Base-by-base conservation (phyloP, 2,113 vertebrate genomes). In the Helogale parvula region DNA sequence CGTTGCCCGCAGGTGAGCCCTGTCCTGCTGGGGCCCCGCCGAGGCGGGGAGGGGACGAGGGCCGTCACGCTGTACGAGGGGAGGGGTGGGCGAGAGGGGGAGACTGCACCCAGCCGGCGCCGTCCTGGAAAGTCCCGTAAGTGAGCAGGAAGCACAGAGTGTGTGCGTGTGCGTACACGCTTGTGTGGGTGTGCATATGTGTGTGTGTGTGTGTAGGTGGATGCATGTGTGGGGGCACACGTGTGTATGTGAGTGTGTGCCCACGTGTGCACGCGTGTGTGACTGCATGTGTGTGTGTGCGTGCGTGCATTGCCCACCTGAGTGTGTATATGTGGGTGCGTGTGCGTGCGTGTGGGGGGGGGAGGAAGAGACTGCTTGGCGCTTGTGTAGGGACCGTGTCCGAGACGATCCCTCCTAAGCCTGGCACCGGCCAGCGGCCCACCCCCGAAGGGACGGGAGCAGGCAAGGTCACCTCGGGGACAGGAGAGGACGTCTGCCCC, bases 1-100 rank as follows among this genome's bases (percentile, higher is more conserved):
- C 99, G 0, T 99, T 99, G 98, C 99, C 99, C n/a, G 99, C 99
- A 99, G 99, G 99, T 99, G 98, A 98, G 99, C 66, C 21, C 13
- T 0, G 1, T 5, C 74, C 68, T 45, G 19, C 0, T 0, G 0
- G 79, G 16, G 6, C 16, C 14, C 54, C 2, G 3, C 0, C 1
- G 5, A 35, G 63, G 35, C 29, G 47, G 7, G 52, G 14, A 17
- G 27, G 1, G n/a, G 38, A 23, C 16, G 1, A 11, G 2, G 7
- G 60, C 7, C 16, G 50, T 2, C 33, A 4, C 50, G 50, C n/a
- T 4, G 25, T 31, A 19, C 33, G 0, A 9, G 31, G 9, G 72
- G 54, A 7, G 35, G 50, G 33, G 4, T 0, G 0, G 25, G 9
- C 0, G 11, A 31, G 6, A 41, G 41, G 45, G 27, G 38, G 25